Base-by-base conservation (phyloP, 2,797 vertebrate species). In the Epinephelus awoara region DNA sequence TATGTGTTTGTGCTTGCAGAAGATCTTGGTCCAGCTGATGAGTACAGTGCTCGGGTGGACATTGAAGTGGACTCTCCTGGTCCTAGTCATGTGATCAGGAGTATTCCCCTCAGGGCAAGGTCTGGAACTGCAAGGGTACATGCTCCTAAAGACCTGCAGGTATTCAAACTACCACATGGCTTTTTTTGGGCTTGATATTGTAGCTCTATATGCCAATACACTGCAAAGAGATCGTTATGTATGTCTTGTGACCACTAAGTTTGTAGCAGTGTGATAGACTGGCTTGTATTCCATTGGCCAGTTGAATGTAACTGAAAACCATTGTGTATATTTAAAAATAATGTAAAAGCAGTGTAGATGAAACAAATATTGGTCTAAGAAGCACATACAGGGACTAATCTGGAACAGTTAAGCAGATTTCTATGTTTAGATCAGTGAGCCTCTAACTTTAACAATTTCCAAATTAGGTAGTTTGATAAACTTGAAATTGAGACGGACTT, bases 31-130 rank as follows among this genome's bases (percentile, higher is more conserved):
- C 92, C 93, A 29, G 93, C 97, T 0, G 97, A 99, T 84, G 97
- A 98, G 56, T 98, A 96, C 89, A 80, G 89, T 55, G 98, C 96
- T 72, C 96, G 96, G 75, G 94, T 99, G 70, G 97, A 99, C 77
- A 88, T 99, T 44, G 98, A 99, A 93, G 91, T 99, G 80, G 98
- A 99, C 89, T 97, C 96, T 83, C 97, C 97, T 27, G 97, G 97
- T 68, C 96, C 96, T 10, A 96, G 95, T 84, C 95, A 94, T 76
- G 93, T 98, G 46, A 97, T 99, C 86, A 94, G 88, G 80, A 98
- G 96, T 85, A 79, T 99, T 90, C 90, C 89, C 12, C 93, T 99
- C 59, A 94, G 88, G 89, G 98, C 97, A 72, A 95, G 97, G 89
- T 95, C 95, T 84, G 98, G 98, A 83, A 96, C 91, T 66, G 97